Conservation (phyloP, 2,888 invertebrate genomes). For the Andrena chrysosceles region DNA sequence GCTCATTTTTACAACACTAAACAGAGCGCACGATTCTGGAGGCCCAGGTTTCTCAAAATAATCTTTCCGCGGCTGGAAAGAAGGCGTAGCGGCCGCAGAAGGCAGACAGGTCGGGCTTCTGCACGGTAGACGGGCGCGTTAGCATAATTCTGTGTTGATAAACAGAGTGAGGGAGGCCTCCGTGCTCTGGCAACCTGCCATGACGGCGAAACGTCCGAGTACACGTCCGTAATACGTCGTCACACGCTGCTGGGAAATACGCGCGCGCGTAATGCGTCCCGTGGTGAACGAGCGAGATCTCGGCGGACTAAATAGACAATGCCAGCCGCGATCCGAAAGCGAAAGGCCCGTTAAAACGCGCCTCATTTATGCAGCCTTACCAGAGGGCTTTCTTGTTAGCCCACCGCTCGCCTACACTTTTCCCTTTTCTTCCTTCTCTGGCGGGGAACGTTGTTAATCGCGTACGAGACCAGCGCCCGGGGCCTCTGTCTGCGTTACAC, state of each 20-base stretch:
- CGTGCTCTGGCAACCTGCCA: slow-evolving; percentile 70
- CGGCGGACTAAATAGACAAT: slow-evolving; percentile 20
- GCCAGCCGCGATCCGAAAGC: slow-evolving; percentile 28
- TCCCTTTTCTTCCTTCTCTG: neutral
- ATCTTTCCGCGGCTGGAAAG: neutral
- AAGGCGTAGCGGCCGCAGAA: slow-evolving; percentile 27
- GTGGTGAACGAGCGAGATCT: neutral
- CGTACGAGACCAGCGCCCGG: slow-evolving; percentile 32
- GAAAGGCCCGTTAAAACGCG: slow-evolving; percentile 34
- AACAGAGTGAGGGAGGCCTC: slow-evolving; percentile 59
- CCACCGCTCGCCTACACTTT: neutral
- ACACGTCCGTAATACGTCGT: slow-evolving; percentile 18
- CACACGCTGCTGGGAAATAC: slow-evolving; percentile 12
- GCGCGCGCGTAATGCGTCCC: slow-evolving; percentile 29
- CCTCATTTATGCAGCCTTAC: slow-evolving; percentile 29
- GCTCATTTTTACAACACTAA: no score
- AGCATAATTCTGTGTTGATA: slow-evolving; percentile 72
- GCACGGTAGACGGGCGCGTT: slow-evolving; percentile 48
- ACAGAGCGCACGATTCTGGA: no score
- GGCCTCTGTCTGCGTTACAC: slow-evolving; percentile 31
- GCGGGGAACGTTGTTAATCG: slow-evolving; percentile 40
- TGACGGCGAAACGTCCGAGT: slow-evolving; percentile 47
- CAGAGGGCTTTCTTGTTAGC: slow-evolving; percentile 41
- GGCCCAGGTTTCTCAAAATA: slow-evolving; percentile 16
- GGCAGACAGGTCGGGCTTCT: slow-evolving; percentile 19